Conservation (phyloP, 2,888 invertebrate genomes). For the Agrotis exclamationis region DNA sequence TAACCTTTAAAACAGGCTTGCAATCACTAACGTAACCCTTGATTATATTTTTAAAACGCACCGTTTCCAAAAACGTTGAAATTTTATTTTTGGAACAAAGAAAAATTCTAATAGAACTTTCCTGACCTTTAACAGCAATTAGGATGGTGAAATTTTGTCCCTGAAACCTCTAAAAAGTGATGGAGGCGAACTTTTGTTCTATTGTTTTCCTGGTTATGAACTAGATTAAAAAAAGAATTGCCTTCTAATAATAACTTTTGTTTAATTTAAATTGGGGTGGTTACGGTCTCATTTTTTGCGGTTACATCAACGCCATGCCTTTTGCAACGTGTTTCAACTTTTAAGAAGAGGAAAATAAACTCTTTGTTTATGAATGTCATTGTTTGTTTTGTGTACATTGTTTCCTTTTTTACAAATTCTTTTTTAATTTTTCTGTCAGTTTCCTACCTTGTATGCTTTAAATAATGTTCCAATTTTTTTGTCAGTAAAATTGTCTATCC, state of each 20-base stretch:
- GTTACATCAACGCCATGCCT: constrained; percentile 7
- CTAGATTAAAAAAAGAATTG: not conserved
- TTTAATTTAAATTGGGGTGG: constrained; percentile 16
- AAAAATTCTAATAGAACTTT: not conserved
- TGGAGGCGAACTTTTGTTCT: not conserved
- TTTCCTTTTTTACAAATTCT: constrained; percentile 5
- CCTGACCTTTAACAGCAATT: constrained; percentile 19
- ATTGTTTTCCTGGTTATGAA: constrained; percentile 25
- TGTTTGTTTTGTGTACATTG: not conserved
- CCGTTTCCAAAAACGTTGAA: constrained; percentile 9
- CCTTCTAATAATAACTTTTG: constrained; percentile 11
- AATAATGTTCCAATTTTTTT: no score
- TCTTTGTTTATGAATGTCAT: not conserved
- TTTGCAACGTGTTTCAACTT: constrained; percentile 14
- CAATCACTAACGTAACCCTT: constrained; percentile 8
- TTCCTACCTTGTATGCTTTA: not conserved
- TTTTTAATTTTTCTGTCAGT: constrained; percentile 5
- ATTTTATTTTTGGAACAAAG: constrained; percentile 38
- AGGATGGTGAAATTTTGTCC: not conserved
- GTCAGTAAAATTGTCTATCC: no score
- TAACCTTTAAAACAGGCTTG: constrained; percentile 16
- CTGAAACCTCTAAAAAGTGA: not conserved
- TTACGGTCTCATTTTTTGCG: constrained; percentile 1
- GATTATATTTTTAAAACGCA: not conserved
- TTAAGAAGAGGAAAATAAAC: not conserved